Evolutionary conservation across 2,888 invertebrate genomes (phyloP), one percentile per base, ranked within the genome.

Genomic region (Agrochola lychnidis): DNA sequence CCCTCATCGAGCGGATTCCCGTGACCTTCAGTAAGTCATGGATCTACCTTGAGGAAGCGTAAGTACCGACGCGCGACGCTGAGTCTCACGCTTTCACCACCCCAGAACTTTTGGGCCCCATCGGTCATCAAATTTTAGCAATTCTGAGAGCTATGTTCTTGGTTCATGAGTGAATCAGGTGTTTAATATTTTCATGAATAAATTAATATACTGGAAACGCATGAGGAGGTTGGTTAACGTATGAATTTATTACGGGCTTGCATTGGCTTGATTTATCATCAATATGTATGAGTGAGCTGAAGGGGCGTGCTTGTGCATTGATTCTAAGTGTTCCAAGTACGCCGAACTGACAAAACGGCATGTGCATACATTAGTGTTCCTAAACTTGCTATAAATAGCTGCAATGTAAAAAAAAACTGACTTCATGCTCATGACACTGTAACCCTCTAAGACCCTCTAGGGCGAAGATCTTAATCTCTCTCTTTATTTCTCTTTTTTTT

Each of bases 261-360:
- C 57, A 40, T 36, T 40, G 14, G 22, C 7, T 19, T 71, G 68
- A 73, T 83, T 70, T 76, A 73, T 76, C 0, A 48, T 25, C 16
- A 36, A 36, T 56, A 53, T 48, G 40, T 64, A 12, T 81, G 81
- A 76, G 68, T 62, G 51, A 16, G 14, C 62, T 68, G 67, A 57
- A 61, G 61, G 63, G 40, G 51, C 83, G 77, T 85, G 85, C 72
- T 73, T 68, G 16, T 71, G 76, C 76, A 85, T 83, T 81, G 36
- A 83, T 81, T 81, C 61, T 61, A 85, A 53, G 51, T 73, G 59
- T 73, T 51, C 25, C 59, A 64, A 73, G 63, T 81, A 36, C 72
- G 53, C 61, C 9, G 25, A 59, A 80, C 48, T 62, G 57, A 25
- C 84, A 59, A 63, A 70, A 69, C 45, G n/a, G 19, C 45, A 45